Conservation (phyloP, 2,888 invertebrate species). For the Athalia circularis region DNA sequence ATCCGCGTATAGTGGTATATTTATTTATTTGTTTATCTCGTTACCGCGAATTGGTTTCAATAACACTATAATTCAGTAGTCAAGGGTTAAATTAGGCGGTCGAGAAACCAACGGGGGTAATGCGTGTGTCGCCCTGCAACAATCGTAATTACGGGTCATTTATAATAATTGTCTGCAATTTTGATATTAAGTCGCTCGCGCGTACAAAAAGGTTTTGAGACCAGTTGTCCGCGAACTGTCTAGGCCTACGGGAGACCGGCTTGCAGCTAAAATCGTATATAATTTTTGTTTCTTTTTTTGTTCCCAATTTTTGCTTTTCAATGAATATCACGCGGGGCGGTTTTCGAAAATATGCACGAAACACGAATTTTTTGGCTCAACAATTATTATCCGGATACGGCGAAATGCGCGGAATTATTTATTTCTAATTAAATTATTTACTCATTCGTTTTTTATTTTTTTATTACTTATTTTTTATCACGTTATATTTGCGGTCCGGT, state of each 20-base stretch:
- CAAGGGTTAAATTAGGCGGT: constrained; percentile 46
- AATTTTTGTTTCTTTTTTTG: not conserved
- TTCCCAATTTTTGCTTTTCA: too few relatives aligned
- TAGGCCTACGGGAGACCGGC: not conserved
- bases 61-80: constrained; percentile 36
- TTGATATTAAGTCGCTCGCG: constrained; percentile 45
- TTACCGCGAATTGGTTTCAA: constrained; percentile 40
- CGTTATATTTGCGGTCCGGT: not conserved
- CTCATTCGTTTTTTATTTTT: not conserved
- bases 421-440: not conserved
- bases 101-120: constrained; percentile 47
- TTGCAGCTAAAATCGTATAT: not conserved
- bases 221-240: constrained; percentile 37
- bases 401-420: not conserved
- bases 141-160: constrained; percentile 52
- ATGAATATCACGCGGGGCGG: too few relatives aligned
- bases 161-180: constrained; percentile 53
- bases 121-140: constrained; percentile 47
- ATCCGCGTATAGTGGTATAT: not conserved
- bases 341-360: too few relatives aligned
- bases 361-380: too few relatives aligned
- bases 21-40: constrained; percentile 24
- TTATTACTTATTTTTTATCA: not conserved
- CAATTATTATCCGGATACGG: too few relatives aligned
- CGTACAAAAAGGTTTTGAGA: constrained; percentile 36